These are phyloP conservation scores for Tragelaphus eurycerus DNA, from an alignment of 2,797 vertebrate genomes.

Conservation along the genomic window DNA sequence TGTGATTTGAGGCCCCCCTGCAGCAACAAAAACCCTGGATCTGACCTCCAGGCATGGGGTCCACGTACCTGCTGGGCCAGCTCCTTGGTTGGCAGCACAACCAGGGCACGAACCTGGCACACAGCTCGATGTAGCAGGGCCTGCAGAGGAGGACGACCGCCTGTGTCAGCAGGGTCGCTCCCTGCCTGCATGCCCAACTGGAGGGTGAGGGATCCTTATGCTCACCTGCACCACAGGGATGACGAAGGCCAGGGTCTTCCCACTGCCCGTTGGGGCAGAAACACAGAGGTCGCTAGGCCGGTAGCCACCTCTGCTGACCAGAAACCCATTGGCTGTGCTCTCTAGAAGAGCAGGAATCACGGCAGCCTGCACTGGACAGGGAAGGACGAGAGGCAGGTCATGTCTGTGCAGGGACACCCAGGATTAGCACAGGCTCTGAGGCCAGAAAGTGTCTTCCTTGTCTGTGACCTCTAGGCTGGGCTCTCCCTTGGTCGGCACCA, in stretches of 20 bases:
- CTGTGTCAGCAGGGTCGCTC: constrained; percentile 79
- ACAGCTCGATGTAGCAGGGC: constrained; percentile 88
- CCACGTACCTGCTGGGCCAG: constrained; percentile 93
- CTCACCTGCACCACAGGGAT: constrained; percentile 94
- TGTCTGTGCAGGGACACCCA: accelerated
- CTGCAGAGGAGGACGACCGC: constrained; percentile 71
- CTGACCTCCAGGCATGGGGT: accelerated
- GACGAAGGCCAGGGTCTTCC: constrained; percentile 95
- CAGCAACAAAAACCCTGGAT: too few species aligned
- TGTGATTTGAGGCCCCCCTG: accelerated
- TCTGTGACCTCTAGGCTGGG: not conserved
- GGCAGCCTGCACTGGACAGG: constrained; percentile 89
- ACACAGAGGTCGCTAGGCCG: constrained; percentile 94
- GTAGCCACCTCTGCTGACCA: constrained; percentile 91
- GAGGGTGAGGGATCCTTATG: accelerated
- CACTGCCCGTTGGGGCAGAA: constrained; percentile 96
- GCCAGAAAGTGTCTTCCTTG: accelerated
- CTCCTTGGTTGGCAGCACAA: constrained; percentile 95
- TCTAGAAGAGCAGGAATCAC: constrained; percentile 94
- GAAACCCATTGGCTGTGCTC: constrained; percentile 83
- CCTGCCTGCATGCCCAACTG: accelerated
- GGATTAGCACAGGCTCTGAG: accelerated
- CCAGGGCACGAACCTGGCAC: constrained; percentile 91
- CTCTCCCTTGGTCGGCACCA: not conserved
- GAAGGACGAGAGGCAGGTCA: not conserved